phyloP scores from a whole-genome alignment of 2,797 vertebrate species.

The Delichon dasypus region DNA sequence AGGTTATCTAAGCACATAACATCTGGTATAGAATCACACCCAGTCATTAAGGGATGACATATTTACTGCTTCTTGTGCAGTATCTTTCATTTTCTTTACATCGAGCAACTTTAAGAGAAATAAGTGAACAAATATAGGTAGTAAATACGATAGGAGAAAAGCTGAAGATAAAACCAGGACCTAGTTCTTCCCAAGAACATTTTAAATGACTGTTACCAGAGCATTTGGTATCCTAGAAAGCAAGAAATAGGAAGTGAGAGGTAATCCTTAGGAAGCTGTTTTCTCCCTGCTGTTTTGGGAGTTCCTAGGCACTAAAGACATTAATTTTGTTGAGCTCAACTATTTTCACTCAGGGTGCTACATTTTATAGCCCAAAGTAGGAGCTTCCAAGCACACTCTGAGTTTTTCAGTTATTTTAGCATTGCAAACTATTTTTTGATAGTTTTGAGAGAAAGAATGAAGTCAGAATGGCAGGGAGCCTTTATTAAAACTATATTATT shows the following conservation, averaged over 20 bases:
- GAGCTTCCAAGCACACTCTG: not conserved
- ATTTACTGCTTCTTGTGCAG: not conserved
- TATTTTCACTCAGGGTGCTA: not conserved
- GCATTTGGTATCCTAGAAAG: not conserved
- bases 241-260: not conserved
- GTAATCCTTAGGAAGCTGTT: not conserved
- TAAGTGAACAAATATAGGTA: not conserved
- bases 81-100: not conserved
- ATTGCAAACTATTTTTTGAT: not conserved
- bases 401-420: not conserved
- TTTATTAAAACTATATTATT: not conserved
- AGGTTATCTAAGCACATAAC: not conserved
- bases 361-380: not conserved
- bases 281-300: not conserved
- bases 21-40: not conserved
- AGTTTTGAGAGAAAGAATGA: not conserved
- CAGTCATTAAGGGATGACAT: not conserved
- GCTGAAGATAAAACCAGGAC: not conserved
- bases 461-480: not conserved
- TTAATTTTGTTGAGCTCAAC: not conserved
- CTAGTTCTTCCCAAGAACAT: not conserved
- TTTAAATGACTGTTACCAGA: not conserved
- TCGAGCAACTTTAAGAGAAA: accelerated
- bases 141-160: not conserved
- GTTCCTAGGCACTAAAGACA: not conserved